phyloP scores from a whole-genome alignment of 1,140 invertebrate genomes.

The Bicyclus anynana region DNA sequence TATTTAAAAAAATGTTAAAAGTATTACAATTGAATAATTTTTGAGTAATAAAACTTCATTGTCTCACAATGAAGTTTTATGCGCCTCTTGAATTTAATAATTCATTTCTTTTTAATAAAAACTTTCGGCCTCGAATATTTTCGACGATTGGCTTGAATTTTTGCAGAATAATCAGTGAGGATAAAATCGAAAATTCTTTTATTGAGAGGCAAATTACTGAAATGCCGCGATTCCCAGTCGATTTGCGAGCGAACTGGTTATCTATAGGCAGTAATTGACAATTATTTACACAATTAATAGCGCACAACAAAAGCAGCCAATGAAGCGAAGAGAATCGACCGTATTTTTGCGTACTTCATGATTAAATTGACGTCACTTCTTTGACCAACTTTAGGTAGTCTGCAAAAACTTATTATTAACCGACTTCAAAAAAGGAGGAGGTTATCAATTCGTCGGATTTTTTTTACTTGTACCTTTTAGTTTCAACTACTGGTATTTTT shows the following conservation, averaged over 20 bases:
- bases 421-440: too few species aligned
- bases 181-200: slow-evolving; percentile 21
- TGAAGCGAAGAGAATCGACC: not conserved
- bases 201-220: slow-evolving; percentile 18
- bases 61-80: not conserved
- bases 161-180: slow-evolving; percentile 2
- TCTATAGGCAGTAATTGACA: slow-evolving; percentile 31
- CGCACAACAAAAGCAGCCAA: slow-evolving; percentile 26
- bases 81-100: not conserved
- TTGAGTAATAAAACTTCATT: too few species aligned
- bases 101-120: not conserved
- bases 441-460: too few species aligned
- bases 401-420: too few species aligned
- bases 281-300: slow-evolving; percentile 31
- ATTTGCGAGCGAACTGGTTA: slow-evolving; percentile 10
- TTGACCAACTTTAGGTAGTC: not conserved
- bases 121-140: slow-evolving; percentile 1
- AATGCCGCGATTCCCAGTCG: slow-evolving; percentile 12
- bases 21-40: not conserved
- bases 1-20: not conserved
- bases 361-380: not conserved
- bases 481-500: too few species aligned
- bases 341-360: not conserved
- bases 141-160: not conserved
- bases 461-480: too few species aligned